Evolutionary conservation across 2,888 invertebrate species (phyloP).

Genomic region (Lepidochitona cinerea): DNA sequence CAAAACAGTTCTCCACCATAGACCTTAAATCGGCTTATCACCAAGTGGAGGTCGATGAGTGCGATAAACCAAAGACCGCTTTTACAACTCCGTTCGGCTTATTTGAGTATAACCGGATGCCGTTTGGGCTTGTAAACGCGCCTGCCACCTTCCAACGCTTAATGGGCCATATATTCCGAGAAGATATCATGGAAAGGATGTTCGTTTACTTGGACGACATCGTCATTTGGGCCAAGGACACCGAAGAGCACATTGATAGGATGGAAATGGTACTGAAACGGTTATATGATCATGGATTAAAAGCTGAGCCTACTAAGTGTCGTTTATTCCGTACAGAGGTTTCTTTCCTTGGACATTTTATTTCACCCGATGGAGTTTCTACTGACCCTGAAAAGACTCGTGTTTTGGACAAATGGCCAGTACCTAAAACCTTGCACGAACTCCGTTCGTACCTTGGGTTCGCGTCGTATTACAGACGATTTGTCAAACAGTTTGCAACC

Average conservation of each 20-base stretch:
- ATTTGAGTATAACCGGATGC: constrained; percentile 28
- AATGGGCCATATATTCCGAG: constrained; percentile 7
- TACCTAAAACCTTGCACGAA: not conserved
- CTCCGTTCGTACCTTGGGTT: not conserved
- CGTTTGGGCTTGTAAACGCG: constrained; percentile 24
- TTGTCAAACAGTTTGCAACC: not conserved
- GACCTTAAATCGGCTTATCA: constrained; percentile 19
- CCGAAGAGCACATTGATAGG: not conserved
- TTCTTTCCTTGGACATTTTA: not conserved
- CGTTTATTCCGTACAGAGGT: not conserved
- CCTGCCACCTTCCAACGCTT: constrained; percentile 30
- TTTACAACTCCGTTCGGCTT: constrained; percentile 25
- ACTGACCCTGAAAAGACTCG: not conserved
- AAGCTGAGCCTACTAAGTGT: not conserved
- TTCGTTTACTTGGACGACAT: constrained; percentile 2
- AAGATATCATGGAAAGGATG: not conserved
- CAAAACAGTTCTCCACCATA: constrained; percentile 17
- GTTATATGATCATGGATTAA: not conserved
- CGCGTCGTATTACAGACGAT: not conserved
- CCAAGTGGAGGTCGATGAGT: constrained; percentile 25
- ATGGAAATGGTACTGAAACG: not conserved
- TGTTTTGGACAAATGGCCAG: not conserved
- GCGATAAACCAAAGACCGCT: constrained; percentile 24
- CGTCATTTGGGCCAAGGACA: not conserved
- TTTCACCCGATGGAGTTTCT: not conserved